These are phyloP conservation scores for Eupithecia subfuscata DNA, from an alignment of 2,888 invertebrate genomes.

Conservation along the genomic window DNA sequence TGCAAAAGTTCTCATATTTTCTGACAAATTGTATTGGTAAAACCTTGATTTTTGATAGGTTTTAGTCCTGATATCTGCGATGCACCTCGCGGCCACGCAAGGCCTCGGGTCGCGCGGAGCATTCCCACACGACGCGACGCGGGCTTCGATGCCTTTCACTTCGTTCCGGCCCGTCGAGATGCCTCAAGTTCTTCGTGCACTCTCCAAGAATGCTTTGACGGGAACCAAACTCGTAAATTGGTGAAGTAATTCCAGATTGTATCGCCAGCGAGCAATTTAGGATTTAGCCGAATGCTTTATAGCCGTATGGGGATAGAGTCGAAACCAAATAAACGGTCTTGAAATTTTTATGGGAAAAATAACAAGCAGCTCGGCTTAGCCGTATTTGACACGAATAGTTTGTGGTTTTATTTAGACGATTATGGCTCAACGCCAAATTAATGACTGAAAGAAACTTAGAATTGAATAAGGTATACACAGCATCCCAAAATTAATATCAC, in stretches of 20 bases:
- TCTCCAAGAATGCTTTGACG: conserved; percentile 68
- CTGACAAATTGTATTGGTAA: too few species aligned
- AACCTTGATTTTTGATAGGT: too few species aligned
- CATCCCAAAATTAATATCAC: not conserved
- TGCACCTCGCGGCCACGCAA: too few species aligned
- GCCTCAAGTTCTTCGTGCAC: conserved; percentile 59
- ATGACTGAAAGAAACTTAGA: not conserved
- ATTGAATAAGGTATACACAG: not conserved
- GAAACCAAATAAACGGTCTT: conserved; percentile 49
- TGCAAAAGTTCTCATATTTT: too few species aligned
- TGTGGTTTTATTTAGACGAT: conserved; percentile 1
- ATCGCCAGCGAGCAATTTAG: conserved; percentile 72
- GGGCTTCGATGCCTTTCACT: too few species aligned
- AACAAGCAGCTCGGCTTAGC: conserved; percentile 31
- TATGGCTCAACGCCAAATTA: conserved; percentile 7
- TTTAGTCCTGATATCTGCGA: too few species aligned
- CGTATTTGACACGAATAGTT: conserved; percentile 30
- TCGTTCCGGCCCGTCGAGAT: conserved; percentile 62
- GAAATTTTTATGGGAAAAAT: conserved; percentile 44
- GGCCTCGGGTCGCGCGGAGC: too few species aligned
- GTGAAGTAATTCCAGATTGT: conserved; percentile 70
- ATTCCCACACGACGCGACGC: too few species aligned
- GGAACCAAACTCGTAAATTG: conserved; percentile 73
- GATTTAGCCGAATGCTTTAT: conserved; percentile 62
- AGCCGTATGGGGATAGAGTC: conserved; percentile 49